A percentile compares a stretch with the other conserved stretches of the same genome.
These are phyloP conservation scores for Heteromormyrus szaboi DNA, from an alignment of 2,797 vertebrate species.

Conservation along the genomic window DNA sequence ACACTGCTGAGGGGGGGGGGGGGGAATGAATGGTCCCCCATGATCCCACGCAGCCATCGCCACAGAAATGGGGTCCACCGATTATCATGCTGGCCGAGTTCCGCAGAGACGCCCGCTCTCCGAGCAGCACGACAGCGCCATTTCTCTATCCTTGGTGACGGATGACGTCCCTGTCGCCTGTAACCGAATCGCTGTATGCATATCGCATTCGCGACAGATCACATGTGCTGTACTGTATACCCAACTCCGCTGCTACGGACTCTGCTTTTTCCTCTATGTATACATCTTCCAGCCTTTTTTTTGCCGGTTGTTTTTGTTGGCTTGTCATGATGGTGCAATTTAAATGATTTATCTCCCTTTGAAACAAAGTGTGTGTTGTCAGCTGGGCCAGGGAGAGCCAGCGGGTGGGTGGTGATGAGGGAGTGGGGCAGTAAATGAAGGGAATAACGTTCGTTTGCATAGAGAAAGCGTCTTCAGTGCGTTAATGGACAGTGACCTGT, in stretches of 20 bases:
- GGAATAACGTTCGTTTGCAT: not conserved
- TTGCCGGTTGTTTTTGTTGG: constrained; percentile 51
- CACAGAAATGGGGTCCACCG: constrained; percentile 37
- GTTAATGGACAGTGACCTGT: constrained; percentile 8
- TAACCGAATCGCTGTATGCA: constrained; percentile 54
- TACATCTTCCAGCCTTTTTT: not conserved
- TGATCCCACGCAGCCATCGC: constrained; percentile 22
- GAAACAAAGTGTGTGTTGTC: constrained; percentile 50
- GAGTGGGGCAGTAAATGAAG: not conserved
- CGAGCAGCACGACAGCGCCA: constrained; percentile 39
- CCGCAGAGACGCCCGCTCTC: constrained; percentile 36
- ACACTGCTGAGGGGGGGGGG: not conserved
- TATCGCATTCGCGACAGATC: constrained; percentile 52
- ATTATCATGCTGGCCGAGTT: constrained; percentile 44
- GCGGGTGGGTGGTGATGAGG: not conserved
- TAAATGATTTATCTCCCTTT: constrained; percentile 57
- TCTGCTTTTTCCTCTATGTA: constrained; percentile 45
- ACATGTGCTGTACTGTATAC: constrained; percentile 38
- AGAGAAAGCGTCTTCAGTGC: not conserved
- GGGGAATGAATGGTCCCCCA: not conserved
- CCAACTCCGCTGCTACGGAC: constrained; percentile 30
- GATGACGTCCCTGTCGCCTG: constrained; percentile 54
- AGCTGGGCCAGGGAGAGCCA: constrained; percentile 25
- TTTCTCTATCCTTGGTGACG: constrained; percentile 48
- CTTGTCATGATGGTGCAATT: constrained; percentile 51